These are phyloP conservation scores for Falco punctatus DNA, from an alignment of 2,113 vertebrate species.

Conservation along the genomic window DNA sequence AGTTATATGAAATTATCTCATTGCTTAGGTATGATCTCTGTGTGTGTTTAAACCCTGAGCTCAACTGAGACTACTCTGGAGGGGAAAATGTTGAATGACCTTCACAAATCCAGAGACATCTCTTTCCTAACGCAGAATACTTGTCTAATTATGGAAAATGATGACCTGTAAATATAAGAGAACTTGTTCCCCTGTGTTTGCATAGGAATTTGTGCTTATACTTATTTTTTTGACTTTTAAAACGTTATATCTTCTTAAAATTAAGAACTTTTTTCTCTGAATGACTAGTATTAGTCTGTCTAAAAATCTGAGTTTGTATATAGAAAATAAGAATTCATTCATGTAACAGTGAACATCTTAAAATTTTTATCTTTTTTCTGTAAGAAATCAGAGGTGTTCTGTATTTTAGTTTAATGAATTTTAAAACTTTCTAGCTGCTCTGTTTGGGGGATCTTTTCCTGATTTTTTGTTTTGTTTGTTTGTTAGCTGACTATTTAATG, in stretches of 20 bases:
- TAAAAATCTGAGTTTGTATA: background rate
- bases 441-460: background rate
- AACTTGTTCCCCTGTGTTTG: background rate
- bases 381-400: background rate
- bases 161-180: background rate
- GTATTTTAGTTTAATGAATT: background rate
- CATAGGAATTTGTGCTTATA: background rate
- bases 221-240: background rate
- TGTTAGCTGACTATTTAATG: background rate
- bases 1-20: background rate
- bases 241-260: background rate
- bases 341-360: background rate
- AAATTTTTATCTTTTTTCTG: background rate
- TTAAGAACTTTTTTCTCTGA: background rate
- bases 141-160: background rate
- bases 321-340: background rate
- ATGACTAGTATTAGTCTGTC: background rate
- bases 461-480: background rate
- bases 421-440: background rate
- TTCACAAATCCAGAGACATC: background rate
- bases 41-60: background rate
- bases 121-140: background rate
- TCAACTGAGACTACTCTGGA: background rate
- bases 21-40: background rate
- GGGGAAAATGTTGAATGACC: background rate